These are phyloP conservation scores for Alectoris magna DNA, from an alignment of 2,797 vertebrate genomes.

Conservation along the genomic window DNA sequence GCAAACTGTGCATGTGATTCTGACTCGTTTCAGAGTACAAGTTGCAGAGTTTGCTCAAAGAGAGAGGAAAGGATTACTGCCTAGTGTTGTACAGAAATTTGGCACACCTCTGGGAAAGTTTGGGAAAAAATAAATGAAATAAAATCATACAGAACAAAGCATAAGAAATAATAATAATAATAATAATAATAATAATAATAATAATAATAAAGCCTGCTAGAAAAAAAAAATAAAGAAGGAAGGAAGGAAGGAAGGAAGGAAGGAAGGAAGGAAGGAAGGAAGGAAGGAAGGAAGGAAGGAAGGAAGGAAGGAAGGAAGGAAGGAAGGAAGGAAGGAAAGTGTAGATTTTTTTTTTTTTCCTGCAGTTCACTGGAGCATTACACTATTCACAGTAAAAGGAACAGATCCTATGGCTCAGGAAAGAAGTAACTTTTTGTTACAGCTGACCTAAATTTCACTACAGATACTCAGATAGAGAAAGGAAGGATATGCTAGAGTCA, in stretches of 20 bases:
- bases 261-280: no score
- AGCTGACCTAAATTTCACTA: conserved; percentile 68
- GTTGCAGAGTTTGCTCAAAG: neutral
- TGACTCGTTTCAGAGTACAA: neutral
- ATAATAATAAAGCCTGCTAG: no score
- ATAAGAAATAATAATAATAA: neutral
- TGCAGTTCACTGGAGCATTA: neutral
- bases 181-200: no score
- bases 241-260: no score
- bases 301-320: neutral
- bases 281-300: no score
- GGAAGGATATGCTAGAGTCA: conserved; percentile 55
- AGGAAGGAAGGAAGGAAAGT: neutral
- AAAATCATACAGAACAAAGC: neutral
- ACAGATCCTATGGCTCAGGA: conserved; percentile 52
- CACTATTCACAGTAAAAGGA: conserved; percentile 27
- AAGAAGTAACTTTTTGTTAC: conserved; percentile 68
- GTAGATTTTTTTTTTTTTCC: conserved; percentile 3
- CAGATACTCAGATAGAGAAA: conserved; percentile 35
- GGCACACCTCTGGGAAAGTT: neutral
- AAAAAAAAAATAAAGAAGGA: neutral
- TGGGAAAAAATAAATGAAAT: neutral
- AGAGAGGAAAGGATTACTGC: neutral
- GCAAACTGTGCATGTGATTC: neutral
- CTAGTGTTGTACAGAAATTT: neutral